Percentiles rank a stretch among this genome's conserved stretches.
Conservation (phyloP, 2,113 vertebrate species). For the Myanophis thanlyinensis region DNA sequence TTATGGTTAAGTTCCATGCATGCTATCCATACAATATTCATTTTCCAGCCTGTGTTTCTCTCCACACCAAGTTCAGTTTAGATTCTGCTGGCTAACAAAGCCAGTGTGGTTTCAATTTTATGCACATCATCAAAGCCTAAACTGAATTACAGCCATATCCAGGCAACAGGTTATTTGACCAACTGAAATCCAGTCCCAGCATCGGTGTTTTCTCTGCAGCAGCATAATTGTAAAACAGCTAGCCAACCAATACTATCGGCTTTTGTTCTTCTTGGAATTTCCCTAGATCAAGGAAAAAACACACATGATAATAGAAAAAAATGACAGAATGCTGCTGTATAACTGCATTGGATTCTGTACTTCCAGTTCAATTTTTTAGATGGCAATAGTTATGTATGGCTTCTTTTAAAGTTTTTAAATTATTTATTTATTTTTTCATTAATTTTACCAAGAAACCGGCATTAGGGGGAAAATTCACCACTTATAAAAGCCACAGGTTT, state of each 20-base stretch:
- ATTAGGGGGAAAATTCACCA: background rate
- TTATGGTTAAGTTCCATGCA: constrained; percentile 68
- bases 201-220: constrained; percentile 46
- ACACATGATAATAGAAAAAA: background rate
- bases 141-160: constrained; percentile 43
- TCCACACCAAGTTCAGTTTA: constrained; percentile 50
- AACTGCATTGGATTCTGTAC: background rate
- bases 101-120: constrained; percentile 59
- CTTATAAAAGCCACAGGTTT: background rate
- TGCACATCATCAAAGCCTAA: constrained; percentile 57
- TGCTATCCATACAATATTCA: constrained; percentile 62
- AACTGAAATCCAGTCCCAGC: constrained; percentile 30
- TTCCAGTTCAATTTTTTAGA: background rate
- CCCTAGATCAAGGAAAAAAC: constrained; percentile 73
- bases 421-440: background rate
- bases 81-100: constrained; percentile 51
- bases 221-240: constrained; percentile 39
- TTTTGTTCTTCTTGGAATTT: constrained; percentile 95
- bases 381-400: background rate
- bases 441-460: background rate
- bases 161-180: constrained; percentile 42
- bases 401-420: background rate
- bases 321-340: background rate
- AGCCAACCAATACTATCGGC: constrained; percentile 76
- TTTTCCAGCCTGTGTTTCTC: constrained; percentile 55